Percentiles rank a stretch among this genome's conserved stretches.
Evolutionary conservation across 2,888 invertebrate species (phyloP).

Genomic region (Caenorhabditis zanzibari): DNA sequence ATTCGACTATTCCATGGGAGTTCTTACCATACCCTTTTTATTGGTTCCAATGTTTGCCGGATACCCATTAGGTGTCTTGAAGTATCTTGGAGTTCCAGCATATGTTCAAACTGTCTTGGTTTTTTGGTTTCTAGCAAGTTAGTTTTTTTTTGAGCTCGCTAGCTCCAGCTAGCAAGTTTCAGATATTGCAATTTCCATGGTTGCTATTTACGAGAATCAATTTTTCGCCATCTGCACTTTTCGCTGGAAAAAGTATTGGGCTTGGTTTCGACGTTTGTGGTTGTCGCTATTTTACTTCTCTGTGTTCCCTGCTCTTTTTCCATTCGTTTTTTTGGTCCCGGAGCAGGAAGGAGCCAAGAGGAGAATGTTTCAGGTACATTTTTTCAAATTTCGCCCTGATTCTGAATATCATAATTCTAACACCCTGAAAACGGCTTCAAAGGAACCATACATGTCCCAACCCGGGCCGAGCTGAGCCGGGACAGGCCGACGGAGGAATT

Average conservation of each 20-base stretch:
- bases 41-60: neutral
- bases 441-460: no score
- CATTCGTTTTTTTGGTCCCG: neutral
- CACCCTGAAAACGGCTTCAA: no score
- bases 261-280: neutral
- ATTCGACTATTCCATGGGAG: neutral
- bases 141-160: no score
- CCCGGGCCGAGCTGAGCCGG: no score
- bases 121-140: no score
- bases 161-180: no score
- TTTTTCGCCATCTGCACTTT: slow-evolving; percentile 1
- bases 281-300: neutral
- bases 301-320: neutral
- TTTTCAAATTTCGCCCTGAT: neutral
- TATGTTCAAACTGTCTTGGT: neutral
- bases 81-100: neutral
- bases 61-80: neutral
- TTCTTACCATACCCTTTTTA: neutral
- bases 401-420: no score
- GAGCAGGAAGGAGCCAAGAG: slow-evolving; percentile 2
- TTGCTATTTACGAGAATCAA: neutral
- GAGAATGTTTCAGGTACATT: neutral
- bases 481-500: no score
- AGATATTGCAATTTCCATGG: neutral
- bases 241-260: neutral